Evolutionary conservation across 1,140 invertebrate genomes (phyloP).

Genomic region (Atta texana): DNA sequence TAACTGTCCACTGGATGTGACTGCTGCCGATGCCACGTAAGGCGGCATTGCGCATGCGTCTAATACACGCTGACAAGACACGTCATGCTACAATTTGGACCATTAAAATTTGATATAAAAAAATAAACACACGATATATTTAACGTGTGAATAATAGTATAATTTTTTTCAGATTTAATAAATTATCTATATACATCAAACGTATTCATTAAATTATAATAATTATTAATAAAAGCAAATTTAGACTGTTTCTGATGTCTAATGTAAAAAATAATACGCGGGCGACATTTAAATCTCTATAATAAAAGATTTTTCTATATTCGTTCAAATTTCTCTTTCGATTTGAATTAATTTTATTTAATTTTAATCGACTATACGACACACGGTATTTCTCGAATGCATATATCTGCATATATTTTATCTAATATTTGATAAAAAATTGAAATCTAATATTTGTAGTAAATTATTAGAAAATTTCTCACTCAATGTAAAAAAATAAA

Average conservation of each 20-base stretch:
- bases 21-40: slow-evolving; percentile 88
- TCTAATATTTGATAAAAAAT: no score
- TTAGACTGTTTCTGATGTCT: not conserved
- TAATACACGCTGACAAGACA: slow-evolving; percentile 78
- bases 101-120: slow-evolving; percentile 9
- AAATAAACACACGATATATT: not conserved
- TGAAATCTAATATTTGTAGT: no score
- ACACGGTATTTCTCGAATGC: no score
- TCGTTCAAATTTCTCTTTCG: not conserved
- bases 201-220: not conserved
- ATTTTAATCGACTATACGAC: not conserved
- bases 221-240: not conserved
- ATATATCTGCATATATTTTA: no score
- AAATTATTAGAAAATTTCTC: no score
- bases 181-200: not conserved
- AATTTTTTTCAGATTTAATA: slow-evolving; percentile 7
- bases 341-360: not conserved
- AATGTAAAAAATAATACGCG: not conserved
- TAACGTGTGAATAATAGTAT: not conserved
- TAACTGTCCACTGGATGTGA: slow-evolving; percentile 80
- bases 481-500: no score
- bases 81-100: slow-evolving; percentile 75
- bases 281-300: not conserved
- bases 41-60: slow-evolving; percentile 87
- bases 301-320: not conserved